Evolutionary conservation across 2,797 vertebrate species (phyloP).

Genomic region (Betta splendens): DNA sequence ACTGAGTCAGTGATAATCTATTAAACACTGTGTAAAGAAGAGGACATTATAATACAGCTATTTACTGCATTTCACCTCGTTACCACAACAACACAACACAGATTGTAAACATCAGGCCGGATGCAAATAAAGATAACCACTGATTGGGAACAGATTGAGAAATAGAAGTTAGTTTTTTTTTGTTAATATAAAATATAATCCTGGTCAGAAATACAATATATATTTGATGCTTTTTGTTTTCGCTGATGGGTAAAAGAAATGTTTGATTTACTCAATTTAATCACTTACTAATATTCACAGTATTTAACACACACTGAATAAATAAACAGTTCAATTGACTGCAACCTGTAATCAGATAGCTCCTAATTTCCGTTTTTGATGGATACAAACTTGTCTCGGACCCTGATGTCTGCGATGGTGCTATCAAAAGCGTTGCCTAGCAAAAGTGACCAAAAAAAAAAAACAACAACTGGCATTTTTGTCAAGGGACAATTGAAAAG

Average conservation of each 20-base stretch:
- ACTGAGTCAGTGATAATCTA: constrained; percentile 21
- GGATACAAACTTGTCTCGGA: neutral
- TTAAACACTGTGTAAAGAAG: constrained; percentile 26
- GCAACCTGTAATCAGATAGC: neutral
- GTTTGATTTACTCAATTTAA: too few relatives aligned
- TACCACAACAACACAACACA: constrained; percentile 9
- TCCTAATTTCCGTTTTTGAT: neutral
- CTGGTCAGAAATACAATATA: too few relatives aligned
- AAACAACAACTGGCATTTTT: neutral
- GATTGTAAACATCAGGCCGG: constrained; percentile 5
- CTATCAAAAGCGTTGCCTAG: constrained; percentile 6
- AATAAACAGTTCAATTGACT: too few relatives aligned
- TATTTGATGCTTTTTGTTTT: too few relatives aligned
- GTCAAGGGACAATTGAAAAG: constrained; percentile 33
- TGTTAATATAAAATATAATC: too few relatives aligned
- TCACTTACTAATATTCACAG: too few relatives aligned
- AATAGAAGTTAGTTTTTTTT: too few relatives aligned
- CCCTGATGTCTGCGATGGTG: constrained; percentile 16
- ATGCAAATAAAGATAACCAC: neutral
- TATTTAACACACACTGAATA: too few relatives aligned
- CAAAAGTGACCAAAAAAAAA: constrained; percentile 2
- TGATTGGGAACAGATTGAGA: neutral
- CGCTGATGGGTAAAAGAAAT: too few relatives aligned
- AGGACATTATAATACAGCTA: constrained; percentile 6
- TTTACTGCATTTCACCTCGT: constrained; percentile 42